Evolutionary conservation across 2,888 invertebrate species (phyloP).

Genomic region (Entomobrya proxima): DNA sequence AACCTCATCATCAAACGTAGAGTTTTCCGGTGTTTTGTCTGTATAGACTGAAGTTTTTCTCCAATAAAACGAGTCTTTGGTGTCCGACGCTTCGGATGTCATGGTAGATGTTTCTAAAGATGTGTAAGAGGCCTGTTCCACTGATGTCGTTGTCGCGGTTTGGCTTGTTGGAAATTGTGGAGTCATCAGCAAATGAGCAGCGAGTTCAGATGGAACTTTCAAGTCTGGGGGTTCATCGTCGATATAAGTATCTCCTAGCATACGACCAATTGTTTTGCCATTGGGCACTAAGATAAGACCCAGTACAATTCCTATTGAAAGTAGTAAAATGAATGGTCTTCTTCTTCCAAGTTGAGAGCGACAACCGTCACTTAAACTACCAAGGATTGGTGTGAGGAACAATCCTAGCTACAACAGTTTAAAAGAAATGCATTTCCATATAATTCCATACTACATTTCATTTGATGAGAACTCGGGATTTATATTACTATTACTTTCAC

Average conservation of each 20-base stretch:
- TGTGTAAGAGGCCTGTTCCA: background rate
- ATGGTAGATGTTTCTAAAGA: background rate
- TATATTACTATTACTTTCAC: too few relatives aligned
- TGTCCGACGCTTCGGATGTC: background rate
- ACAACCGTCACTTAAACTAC: conserved; percentile 94
- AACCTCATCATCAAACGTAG: background rate
- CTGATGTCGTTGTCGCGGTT: background rate
- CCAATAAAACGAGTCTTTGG: background rate
- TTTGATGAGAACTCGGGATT: too few relatives aligned
- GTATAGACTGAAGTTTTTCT: background rate
- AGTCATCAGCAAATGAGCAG: conserved; percentile 35
- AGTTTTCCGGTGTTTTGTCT: background rate
- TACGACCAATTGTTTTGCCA: conserved; percentile 89
- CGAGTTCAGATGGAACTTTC: conserved; percentile 14
- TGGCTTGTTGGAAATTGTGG: background rate
- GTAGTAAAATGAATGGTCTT: conserved; percentile 92
- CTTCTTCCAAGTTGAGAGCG: conserved; percentile 87
- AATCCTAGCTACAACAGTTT: conserved; percentile 83
- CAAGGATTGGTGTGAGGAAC: conserved; percentile 93
- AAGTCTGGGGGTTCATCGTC: conserved; percentile 50
- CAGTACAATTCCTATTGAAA: conserved; percentile 92
- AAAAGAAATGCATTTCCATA: background rate
- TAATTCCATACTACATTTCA: background rate
- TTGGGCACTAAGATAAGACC: conserved; percentile 94
- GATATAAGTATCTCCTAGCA: conserved; percentile 83